Percentiles rank a stretch among this genome's conserved stretches.
Evolutionary conservation across 2,113 vertebrate species (phyloP).

Genomic region (Cyprinodon brontotheroides): DNA sequence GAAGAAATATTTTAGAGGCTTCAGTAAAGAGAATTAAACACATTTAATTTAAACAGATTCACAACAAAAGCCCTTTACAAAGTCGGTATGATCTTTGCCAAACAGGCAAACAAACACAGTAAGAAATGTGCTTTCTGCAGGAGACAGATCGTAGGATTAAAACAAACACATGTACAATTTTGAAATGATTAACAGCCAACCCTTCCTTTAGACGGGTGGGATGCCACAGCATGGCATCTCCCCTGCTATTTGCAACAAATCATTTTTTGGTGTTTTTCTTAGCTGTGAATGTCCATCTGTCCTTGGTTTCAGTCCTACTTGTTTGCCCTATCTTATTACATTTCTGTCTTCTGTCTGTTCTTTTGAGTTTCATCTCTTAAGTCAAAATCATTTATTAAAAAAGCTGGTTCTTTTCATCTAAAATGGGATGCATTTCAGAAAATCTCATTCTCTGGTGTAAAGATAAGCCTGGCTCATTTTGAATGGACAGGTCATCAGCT

Average conservation of each 20-base stretch:
- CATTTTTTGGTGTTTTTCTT: slow-evolving; percentile 43
- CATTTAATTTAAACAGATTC: not conserved
- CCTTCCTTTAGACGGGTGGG: slow-evolving; percentile 38
- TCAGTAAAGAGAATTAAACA: not conserved
- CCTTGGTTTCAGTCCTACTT: slow-evolving; percentile 28
- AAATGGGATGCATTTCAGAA: not conserved
- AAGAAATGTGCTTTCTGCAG: slow-evolving; percentile 11
- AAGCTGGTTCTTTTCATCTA: not conserved
- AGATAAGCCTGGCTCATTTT: not conserved
- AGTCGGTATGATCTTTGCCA: not conserved
- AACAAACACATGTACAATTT: slow-evolving; percentile 4
- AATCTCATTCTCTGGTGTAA: not conserved
- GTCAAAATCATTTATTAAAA: not conserved
- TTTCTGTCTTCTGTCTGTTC: not conserved
- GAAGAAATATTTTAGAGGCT: not conserved
- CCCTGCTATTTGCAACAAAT: slow-evolving; percentile 53
- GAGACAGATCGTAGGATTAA: slow-evolving; percentile 28
- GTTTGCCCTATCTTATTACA: slow-evolving; percentile 21
- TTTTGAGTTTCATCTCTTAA: slow-evolving; percentile 10
- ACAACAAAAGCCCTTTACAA: slow-evolving; percentile 9
- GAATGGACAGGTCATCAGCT: slow-evolving; percentile 17
- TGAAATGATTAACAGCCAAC: slow-evolving; percentile 41
- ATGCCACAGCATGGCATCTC: slow-evolving; percentile 30
- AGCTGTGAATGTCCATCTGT: slow-evolving; percentile 34
- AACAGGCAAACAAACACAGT: slow-evolving; percentile 43